Evolutionary conservation across 2,888 invertebrate genomes (phyloP), one percentile per base, ranked within the genome.

Genomic region (Tuta absoluta): DNA sequence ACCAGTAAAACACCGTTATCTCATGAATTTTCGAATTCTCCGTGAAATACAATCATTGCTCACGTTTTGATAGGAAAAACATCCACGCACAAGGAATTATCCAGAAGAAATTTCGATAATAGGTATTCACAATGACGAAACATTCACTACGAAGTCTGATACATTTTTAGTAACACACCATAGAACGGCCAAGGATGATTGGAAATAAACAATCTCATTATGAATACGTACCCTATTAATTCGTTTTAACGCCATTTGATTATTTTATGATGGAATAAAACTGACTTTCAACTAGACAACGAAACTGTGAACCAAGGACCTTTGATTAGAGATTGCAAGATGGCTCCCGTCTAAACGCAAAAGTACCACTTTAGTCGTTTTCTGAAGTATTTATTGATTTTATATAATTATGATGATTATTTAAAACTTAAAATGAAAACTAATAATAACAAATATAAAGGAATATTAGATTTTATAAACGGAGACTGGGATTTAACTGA

Each of bases 191-290:
- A 68, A 70, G 68, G 71, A 75, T 79, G 75, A 67, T 71, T 71
- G 71, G 71, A 81, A 84, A 83, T 84, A 82, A 77, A 75, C 71
- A 73, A 72, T 72, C 70, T 72, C 78, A 76, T 73, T 73, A 74
- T 78, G 78, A 82, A 88, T 92, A 94, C 95, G 89, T 95, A 96
- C 96, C 97, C 97, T 97, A 95, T 97, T 97, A 95, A 97, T 97
- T 96, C 97, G 95, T 95, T 97, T 97, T 96, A 97, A 96, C 95
- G 97, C 97, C 97, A 97, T 97, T 95, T 95, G 93, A 93, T 92
- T 93, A 92, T 93, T 92, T 92, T 92, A 93, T 92, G 92, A 93
- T 93, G 93, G 93, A 94, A 93, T 93, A 93, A 93, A 62, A 94
- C 94, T 94, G 94, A 93, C 93, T 94, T 94, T 93, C 93, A 93